phyloP scores from a whole-genome alignment of 37 sponge, comb jelly and placozoan species.

The Chondrosia reniformis region DNA sequence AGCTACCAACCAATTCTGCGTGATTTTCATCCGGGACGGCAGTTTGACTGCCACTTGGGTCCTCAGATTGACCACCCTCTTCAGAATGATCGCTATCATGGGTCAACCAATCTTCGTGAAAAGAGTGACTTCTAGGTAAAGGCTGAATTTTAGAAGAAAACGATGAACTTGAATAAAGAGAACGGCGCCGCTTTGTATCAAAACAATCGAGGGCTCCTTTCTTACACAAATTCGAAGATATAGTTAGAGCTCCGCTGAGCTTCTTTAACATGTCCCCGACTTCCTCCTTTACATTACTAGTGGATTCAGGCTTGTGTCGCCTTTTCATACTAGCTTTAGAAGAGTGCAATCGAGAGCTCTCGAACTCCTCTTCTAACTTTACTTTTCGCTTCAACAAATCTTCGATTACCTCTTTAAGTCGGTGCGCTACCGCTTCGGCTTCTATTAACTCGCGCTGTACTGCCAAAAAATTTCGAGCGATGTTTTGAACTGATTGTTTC shows the following conservation, averaged over 20 bases:
- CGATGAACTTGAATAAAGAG: too few relatives aligned
- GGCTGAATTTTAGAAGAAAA: too few relatives aligned
- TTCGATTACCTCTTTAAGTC: conserved; percentile 4
- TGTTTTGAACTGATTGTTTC: conserved; percentile 28
- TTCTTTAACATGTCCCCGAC: background rate
- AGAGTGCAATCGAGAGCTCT: conserved; percentile 35
- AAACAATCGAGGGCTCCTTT: background rate
- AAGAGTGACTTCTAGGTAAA: background rate
- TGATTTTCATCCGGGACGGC: background rate
- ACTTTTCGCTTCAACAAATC: background rate
- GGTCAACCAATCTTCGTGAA: background rate
- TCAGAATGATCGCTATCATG: background rate
- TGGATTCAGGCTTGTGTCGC: background rate
- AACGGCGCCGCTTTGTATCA: background rate
- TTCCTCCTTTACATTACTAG: background rate
- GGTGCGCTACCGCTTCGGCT: conserved; percentile 9
- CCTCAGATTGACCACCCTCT: background rate
- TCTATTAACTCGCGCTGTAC: conserved; percentile 37
- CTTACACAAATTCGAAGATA: background rate
- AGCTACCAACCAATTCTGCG: background rate
- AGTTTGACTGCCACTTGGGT: background rate
- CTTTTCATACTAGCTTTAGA: background rate
- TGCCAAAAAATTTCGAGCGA: conserved; percentile 34
- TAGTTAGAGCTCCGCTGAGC: background rate
- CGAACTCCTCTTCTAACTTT: background rate